A percentile compares a stretch with the other conserved stretches of the same genome.
Conservation (phyloP, 2,888 invertebrate genomes). For the Plagiodera versicolora region DNA sequence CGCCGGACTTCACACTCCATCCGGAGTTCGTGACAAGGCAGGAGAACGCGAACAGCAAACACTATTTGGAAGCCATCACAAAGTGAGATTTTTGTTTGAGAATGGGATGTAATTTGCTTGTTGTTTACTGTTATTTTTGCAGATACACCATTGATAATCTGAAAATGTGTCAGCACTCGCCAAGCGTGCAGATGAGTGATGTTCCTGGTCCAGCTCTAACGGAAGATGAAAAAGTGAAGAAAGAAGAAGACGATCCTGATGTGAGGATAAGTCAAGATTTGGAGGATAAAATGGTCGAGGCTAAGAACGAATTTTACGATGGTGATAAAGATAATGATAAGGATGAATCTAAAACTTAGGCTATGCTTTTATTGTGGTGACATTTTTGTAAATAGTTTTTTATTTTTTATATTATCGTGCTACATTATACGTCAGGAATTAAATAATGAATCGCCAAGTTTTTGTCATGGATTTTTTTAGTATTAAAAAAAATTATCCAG, state of each 20-base stretch:
- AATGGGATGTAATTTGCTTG: no score
- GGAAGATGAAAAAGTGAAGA: slow-evolving; percentile 68
- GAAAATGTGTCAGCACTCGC: slow-evolving; percentile 90
- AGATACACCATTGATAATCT: slow-evolving; percentile 89
- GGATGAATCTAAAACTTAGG: slow-evolving; percentile 57
- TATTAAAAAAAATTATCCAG: no score
- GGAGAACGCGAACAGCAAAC: slow-evolving; percentile 94
- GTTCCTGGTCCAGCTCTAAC: slow-evolving; percentile 83
- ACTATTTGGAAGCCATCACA: slow-evolving; percentile 90
- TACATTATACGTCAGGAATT: no score
- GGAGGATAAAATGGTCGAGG: slow-evolving; percentile 79
- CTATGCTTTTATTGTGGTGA: no score
- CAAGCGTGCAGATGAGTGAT: slow-evolving; percentile 97
- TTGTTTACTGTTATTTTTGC: slow-evolving; percentile 21
- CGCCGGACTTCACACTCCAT: slow-evolving; percentile 94
- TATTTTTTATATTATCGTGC: not conserved
- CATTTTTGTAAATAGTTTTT: slow-evolving; percentile 18
- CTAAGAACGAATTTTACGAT: slow-evolving; percentile 86
- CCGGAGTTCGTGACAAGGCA: slow-evolving; percentile 86
- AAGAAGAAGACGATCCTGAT: slow-evolving; percentile 85
- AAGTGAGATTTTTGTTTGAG: no score
- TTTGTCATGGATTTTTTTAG: no score
- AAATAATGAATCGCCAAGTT: no score
- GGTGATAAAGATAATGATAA: slow-evolving; percentile 90
- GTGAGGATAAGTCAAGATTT: slow-evolving; percentile 76